These are phyloP conservation scores for Rhizoglyphus robini DNA, from an alignment of 1,140 invertebrate species.

Conservation along the genomic window DNA sequence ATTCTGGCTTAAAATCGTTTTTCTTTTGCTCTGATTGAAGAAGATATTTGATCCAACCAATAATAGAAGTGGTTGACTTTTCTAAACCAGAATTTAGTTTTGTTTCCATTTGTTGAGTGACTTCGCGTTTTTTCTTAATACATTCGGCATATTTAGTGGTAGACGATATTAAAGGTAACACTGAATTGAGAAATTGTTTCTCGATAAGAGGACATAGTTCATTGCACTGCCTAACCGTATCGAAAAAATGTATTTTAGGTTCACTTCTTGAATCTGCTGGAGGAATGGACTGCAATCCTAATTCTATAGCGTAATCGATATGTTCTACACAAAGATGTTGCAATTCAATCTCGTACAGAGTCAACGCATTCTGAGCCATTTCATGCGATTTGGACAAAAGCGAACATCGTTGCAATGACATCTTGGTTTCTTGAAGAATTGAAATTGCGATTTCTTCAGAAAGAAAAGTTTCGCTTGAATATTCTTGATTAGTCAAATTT, in stretches of 20 bases:
- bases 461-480: constrained; percentile 90
- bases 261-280: constrained; percentile 66
- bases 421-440: constrained; percentile 77
- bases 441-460: constrained; percentile 91
- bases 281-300: constrained; percentile 72
- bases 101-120: constrained; percentile 73
- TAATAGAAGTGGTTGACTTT: constrained; percentile 64
- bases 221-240: constrained; percentile 83
- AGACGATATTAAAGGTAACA: constrained; percentile 75
- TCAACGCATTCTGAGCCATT: constrained; percentile 58
- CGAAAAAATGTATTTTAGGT: constrained; percentile 84
- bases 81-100: constrained; percentile 84
- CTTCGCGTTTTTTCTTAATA: constrained; percentile 66
- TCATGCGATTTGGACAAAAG: constrained; percentile 68
- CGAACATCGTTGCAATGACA: constrained; percentile 74
- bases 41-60: constrained; percentile 79
- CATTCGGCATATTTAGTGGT: constrained; percentile 75
- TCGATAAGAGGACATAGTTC: constrained; percentile 88
- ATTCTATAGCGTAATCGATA: constrained; percentile 86
- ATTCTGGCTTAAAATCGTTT: constrained; percentile 85
- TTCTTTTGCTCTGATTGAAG: constrained; percentile 88
- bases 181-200: constrained; percentile 78
- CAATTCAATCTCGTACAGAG: constrained; percentile 71
- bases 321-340: constrained; percentile 79
- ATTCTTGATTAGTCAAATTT: constrained; percentile 54